phyloP scores from a whole-genome alignment of 2,888 invertebrate genomes.

The Auanema sp. region DNA sequence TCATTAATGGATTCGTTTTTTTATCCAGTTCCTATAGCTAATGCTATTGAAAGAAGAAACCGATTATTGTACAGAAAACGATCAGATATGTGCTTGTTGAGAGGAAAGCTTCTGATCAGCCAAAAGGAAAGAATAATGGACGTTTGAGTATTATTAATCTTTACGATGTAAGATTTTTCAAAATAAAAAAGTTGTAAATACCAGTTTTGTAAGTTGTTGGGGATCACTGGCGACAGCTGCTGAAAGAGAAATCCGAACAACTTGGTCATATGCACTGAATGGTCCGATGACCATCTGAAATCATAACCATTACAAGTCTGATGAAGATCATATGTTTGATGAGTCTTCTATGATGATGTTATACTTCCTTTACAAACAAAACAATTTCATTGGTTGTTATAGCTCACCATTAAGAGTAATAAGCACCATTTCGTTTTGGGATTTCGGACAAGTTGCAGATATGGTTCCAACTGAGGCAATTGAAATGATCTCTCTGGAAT shows the following conservation, averaged over 20 bases:
- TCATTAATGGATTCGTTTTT: not conserved
- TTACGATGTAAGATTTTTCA: conserved; percentile 1
- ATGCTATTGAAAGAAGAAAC: no score
- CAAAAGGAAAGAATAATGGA: no score
- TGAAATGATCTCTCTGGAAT: conserved; percentile 3
- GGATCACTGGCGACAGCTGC: conserved; percentile 44
- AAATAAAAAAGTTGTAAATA: conserved; percentile 11
- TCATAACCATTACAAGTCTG: no score
- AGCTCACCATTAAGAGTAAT: conserved; percentile 40
- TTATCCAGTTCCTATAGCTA: no score
- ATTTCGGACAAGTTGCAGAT: conserved; percentile 37
- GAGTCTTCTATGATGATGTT: no score
- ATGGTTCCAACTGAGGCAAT: conserved; percentile 23
- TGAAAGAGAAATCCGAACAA: conserved; percentile 47
- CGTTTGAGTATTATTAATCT: no score
- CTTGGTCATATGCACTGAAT: conserved; percentile 52
- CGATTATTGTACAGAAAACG: no score
- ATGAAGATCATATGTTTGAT: no score
- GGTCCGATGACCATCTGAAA: conserved; percentile 49
- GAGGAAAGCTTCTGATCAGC: no score
- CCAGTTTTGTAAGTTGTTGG: conserved; percentile 45
- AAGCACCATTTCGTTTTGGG: conserved; percentile 35
- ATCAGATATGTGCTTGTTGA: no score
- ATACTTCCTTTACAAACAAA: not conserved
- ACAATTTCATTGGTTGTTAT: conserved; percentile 1